phyloP scores from a whole-genome alignment of 2,888 invertebrate genomes.

The Mesorhabditis belari region DNA sequence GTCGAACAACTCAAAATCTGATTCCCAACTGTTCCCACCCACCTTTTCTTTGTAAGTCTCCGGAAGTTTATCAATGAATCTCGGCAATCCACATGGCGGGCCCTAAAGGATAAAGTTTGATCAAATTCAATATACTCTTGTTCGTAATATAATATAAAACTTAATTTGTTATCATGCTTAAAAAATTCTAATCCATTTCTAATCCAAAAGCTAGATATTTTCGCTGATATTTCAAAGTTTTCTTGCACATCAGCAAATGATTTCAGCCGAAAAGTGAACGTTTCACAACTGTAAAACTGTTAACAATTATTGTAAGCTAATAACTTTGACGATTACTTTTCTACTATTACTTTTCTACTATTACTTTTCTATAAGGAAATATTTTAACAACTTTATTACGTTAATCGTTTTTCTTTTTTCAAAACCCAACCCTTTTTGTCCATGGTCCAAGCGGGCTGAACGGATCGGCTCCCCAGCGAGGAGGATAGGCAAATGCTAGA shows the following conservation, averaged over 20 bases:
- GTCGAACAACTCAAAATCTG: too few relatives aligned
- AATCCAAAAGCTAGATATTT: neutral
- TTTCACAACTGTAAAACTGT: too few relatives aligned
- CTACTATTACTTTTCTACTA: too few relatives aligned
- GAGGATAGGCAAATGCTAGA: conserved; percentile 20
- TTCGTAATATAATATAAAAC: neutral
- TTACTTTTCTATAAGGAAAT: too few relatives aligned
- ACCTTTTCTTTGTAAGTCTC: conserved; percentile 37
- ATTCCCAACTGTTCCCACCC: too few relatives aligned
- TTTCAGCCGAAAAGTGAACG: too few relatives aligned
- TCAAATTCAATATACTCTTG: neutral
- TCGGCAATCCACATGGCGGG: conserved; percentile 39
- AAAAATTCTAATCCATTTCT: neutral
- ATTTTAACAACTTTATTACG: too few relatives aligned
- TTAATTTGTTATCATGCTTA: neutral
- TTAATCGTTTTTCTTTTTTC: too few relatives aligned
- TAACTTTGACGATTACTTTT: too few relatives aligned
- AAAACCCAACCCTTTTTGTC: conserved; percentile 32
- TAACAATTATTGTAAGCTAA: too few relatives aligned
- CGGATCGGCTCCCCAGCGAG: conserved; percentile 31
- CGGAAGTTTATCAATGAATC: conserved; percentile 38
- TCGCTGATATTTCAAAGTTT: neutral
- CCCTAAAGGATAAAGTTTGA: conserved; percentile 15
- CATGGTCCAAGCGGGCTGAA: conserved; percentile 47
- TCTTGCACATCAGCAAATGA: too few relatives aligned